Evolutionary conservation across 2,797 vertebrate genomes (phyloP).

Genomic region (Caiman crocodilus): DNA sequence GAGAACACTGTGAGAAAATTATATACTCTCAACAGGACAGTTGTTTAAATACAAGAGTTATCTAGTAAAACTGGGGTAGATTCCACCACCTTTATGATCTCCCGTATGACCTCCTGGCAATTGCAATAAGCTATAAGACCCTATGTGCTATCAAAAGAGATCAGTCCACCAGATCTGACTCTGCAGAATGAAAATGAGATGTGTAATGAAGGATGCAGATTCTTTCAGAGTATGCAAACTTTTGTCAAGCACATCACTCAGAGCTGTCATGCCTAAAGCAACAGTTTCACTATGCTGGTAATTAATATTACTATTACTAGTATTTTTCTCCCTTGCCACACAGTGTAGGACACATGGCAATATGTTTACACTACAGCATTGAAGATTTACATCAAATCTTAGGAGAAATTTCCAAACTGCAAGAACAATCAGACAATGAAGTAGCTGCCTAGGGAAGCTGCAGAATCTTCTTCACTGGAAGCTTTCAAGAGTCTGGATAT

Average conservation of each 20-base stretch:
- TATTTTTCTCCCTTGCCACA: no score
- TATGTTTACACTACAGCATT: no score
- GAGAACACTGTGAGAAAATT: background rate
- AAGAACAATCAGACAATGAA: no score
- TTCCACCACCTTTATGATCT: background rate
- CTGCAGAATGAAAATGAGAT: background rate
- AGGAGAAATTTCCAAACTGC: no score
- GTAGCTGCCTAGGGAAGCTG: no score
- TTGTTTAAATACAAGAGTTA: background rate
- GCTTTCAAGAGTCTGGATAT: no score
- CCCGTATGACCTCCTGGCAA: background rate
- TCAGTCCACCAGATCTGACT: slow-evolving; percentile 3
- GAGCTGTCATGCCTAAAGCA: background rate
- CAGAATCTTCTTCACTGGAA: no score
- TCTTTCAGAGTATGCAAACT: background rate
- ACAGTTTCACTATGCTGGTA: background rate
- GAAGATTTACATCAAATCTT: no score
- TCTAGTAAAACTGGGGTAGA: background rate
- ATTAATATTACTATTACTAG: background rate
- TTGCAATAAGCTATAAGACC: background rate
- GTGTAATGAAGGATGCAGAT: background rate
- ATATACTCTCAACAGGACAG: background rate
- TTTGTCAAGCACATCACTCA: background rate
- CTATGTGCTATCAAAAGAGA: background rate
- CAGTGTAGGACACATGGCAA: no score